Conservation (phyloP, 2,888 invertebrate species). For the Nycteola revayana region DNA sequence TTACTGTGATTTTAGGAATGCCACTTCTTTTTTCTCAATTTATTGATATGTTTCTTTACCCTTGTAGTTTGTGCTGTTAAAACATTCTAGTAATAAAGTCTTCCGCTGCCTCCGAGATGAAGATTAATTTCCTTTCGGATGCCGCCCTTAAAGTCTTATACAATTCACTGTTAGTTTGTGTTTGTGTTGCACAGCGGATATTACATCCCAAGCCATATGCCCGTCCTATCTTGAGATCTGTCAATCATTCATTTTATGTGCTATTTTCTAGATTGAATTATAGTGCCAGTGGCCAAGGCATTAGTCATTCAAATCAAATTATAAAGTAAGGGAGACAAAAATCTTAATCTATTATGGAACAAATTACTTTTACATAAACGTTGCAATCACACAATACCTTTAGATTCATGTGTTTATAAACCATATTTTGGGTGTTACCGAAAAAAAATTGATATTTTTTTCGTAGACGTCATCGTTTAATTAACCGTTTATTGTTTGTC, state of each 20-base stretch:
- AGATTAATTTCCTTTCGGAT: slow-evolving; percentile 50
- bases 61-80: no score
- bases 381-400: no score
- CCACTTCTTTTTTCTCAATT: slow-evolving; percentile 4
- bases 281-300: no score
- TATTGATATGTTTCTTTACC: no score
- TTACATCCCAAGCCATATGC: slow-evolving; percentile 31
- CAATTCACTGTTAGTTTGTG: slow-evolving; percentile 25
- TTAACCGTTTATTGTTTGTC: slow-evolving; percentile 17
- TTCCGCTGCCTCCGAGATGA: slow-evolving; percentile 25
- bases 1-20: slow-evolving; percentile 9
- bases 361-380: no score
- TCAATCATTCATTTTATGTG: slow-evolving; percentile 8
- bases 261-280: no score
- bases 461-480: slow-evolving; percentile 12
- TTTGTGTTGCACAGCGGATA: slow-evolving; percentile 42
- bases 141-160: slow-evolving; percentile 28
- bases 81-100: slow-evolving; percentile 15
- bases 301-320: no score
- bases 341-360: no score
- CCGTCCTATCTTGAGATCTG: slow-evolving; percentile 4
- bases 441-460: slow-evolving; percentile 1
- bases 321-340: no score
- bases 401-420: no score
- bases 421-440: no score